Conservation (phyloP, 2,113 vertebrate species). For the Sinocyclocheilus maitianheensis region DNA sequence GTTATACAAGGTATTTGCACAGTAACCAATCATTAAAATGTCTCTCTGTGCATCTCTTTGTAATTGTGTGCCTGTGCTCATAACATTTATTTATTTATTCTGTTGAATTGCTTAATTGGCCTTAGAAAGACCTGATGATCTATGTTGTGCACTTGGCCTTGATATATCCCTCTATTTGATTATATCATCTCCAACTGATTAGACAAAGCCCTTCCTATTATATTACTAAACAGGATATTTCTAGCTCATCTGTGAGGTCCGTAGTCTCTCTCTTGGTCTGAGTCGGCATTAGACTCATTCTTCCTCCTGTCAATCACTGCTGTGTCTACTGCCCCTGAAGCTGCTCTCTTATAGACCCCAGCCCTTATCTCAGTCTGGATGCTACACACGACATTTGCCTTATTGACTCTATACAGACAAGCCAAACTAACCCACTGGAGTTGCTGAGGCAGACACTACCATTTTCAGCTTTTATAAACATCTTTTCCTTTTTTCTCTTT, state of each 20-base stretch:
- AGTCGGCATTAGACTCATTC: background rate
- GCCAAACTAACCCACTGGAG: slow-evolving; percentile 2
- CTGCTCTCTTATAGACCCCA: background rate
- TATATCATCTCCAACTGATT: background rate
- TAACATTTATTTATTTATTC: background rate
- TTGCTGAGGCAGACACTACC: slow-evolving; percentile 16
- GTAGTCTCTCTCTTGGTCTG: background rate
- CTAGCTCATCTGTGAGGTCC: slow-evolving; percentile 1
- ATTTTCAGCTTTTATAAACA: slow-evolving; percentile 14
- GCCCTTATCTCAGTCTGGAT: slow-evolving; percentile 19
- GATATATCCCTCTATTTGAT: background rate
- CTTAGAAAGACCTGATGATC: background rate
- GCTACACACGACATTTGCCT: background rate
- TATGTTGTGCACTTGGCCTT: background rate
- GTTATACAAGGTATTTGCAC: background rate
- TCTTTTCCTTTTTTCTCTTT: slow-evolving; percentile 47
- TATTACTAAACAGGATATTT: background rate
- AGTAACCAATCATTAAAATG: background rate
- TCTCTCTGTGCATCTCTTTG: background rate
- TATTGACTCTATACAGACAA: slow-evolving; percentile 9
- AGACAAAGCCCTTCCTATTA: background rate
- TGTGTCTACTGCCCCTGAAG: slow-evolving; percentile 5
- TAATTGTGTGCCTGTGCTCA: background rate
- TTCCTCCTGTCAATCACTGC: slow-evolving; percentile 1
- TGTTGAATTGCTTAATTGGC: background rate